phyloP scores from a whole-genome alignment of 2,113 vertebrate species.

The Heteronetta atricapilla region DNA sequence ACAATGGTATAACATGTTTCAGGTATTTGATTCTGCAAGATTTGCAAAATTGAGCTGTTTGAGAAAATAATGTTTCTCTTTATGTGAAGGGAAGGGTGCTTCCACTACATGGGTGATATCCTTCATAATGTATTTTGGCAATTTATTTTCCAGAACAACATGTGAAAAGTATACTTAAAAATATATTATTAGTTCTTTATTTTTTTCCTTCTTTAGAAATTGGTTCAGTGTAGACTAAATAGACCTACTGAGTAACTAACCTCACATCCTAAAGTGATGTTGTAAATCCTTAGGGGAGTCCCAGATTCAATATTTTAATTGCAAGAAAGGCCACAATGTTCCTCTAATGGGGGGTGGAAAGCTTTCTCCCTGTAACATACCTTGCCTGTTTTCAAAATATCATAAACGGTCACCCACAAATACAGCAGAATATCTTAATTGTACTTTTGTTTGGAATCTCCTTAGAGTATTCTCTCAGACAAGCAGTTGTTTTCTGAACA shows the following conservation, averaged over 20 bases:
- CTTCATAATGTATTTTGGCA: neutral
- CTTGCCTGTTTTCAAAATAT: neutral
- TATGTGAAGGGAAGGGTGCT: neutral
- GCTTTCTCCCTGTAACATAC: neutral
- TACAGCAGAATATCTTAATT: neutral
- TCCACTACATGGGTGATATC: neutral
- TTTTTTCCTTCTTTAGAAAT: neutral
- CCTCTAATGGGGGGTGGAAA: neutral
- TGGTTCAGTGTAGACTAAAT: neutral
- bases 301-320: neutral
- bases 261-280: neutral
- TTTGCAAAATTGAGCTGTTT: neutral
- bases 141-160: neutral
- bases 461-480: neutral
- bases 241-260: neutral
- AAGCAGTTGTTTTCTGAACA: conserved; percentile 22
- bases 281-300: neutral
- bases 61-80: neutral
- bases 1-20: neutral
- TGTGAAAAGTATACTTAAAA: neutral
- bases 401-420: neutral
- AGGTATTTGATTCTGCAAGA: neutral
- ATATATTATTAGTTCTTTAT: neutral
- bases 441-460: conserved; percentile 22
- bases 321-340: neutral